These are phyloP conservation scores for Olivierus martensii DNA, from an alignment of 1,140 invertebrate species.

Conservation along the genomic window DNA sequence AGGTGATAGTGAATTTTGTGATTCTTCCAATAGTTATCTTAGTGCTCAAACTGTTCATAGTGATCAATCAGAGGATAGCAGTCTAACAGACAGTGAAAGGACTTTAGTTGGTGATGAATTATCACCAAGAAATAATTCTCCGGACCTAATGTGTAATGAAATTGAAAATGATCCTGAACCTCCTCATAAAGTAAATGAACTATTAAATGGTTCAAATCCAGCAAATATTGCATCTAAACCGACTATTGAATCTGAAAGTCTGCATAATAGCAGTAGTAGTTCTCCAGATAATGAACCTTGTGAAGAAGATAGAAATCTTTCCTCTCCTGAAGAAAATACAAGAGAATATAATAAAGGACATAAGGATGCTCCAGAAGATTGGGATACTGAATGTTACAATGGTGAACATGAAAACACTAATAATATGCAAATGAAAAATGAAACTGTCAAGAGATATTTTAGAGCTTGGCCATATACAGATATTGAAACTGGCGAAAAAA, in stretches of 20 bases:
- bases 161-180: slow-evolving; percentile 29
- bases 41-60: slow-evolving; percentile 40
- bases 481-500: slow-evolving; percentile 21
- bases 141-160: slow-evolving; percentile 32
- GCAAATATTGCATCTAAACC: slow-evolving; percentile 19
- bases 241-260: slow-evolving; percentile 5
- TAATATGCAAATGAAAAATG: neutral
- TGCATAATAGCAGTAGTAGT: slow-evolving; percentile 24
- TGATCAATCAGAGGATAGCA: slow-evolving; percentile 56
- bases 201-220: slow-evolving; percentile 24
- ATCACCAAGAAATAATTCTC: slow-evolving; percentile 10
- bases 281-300: slow-evolving; percentile 23
- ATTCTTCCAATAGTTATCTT: slow-evolving; percentile 3
- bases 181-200: slow-evolving; percentile 31
- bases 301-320: slow-evolving; percentile 23
- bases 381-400: neutral
- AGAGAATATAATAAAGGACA: neutral
- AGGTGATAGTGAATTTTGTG: slow-evolving; percentile 18
- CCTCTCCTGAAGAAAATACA: slow-evolving; percentile 23
- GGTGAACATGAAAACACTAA: neutral
- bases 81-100: slow-evolving; percentile 55
- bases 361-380: neutral
- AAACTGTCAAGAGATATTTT: slow-evolving; percentile 23
- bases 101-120: slow-evolving; percentile 15
- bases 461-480: slow-evolving; percentile 24